Percentiles rank a stretch among this genome's conserved stretches.
phyloP scores from a whole-genome alignment of 2,797 vertebrate genomes.

The Thaleichthys pacificus region DNA sequence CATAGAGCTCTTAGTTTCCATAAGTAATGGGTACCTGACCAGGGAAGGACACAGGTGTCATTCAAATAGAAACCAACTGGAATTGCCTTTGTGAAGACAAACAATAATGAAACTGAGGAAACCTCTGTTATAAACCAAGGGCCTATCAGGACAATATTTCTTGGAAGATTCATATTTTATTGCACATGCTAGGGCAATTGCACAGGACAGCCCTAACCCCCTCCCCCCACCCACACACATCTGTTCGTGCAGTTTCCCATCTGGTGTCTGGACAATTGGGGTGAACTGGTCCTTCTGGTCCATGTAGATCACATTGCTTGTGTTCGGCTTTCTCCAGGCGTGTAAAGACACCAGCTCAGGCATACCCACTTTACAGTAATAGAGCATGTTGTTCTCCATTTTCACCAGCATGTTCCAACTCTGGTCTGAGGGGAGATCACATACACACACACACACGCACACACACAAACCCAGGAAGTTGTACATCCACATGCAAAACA shows the following conservation, averaged over 20 bases:
- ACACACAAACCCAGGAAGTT: background rate
- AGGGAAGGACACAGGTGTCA: background rate
- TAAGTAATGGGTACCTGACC: conserved; percentile 19
- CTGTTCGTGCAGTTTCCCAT: background rate
- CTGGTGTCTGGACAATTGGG: background rate
- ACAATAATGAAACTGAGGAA: background rate
- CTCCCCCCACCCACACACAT: background rate
- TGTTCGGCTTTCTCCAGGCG: conserved; percentile 10
- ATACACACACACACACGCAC: background rate
- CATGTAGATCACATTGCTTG: conserved; percentile 16
- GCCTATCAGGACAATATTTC: too few species aligned
- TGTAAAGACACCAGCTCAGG: conserved; percentile 19
- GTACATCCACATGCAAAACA: background rate
- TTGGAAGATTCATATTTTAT: too few species aligned
- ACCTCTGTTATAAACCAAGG: background rate
- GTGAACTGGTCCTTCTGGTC: conserved; percentile 12
- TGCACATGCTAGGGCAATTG: background rate
- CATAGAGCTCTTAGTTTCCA: conserved; percentile 20
- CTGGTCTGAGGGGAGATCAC: conserved; percentile 22
- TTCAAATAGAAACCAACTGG: background rate
- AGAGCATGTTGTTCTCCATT: conserved; percentile 39
- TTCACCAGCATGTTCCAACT: conserved; percentile 33
- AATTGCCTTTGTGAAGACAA: background rate
- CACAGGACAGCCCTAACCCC: background rate
- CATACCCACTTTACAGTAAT: conserved; percentile 29